Evolutionary conservation across 2,797 vertebrate genomes (phyloP).

Genomic region (Sebastes nivosus): DNA sequence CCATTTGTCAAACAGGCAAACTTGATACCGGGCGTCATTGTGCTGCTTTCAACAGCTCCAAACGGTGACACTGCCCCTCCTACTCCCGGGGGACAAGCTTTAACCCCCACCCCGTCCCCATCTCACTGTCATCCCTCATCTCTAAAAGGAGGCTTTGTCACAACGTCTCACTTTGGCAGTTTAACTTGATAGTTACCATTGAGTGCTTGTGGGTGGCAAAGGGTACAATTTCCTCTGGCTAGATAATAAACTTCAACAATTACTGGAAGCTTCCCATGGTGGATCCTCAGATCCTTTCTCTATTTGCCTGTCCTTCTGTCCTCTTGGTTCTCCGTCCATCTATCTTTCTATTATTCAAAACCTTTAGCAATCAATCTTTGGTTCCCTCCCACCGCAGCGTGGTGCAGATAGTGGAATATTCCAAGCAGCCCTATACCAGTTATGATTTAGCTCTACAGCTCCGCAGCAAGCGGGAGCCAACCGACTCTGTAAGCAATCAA

Average conservation of each 20-base stretch:
- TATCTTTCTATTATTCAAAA: constrained; percentile 66
- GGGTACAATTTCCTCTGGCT: constrained; percentile 81
- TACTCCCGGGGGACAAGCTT: constrained; percentile 77
- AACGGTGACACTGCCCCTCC: constrained; percentile 83
- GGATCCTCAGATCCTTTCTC: constrained; percentile 63
- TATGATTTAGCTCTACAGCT: constrained; percentile 30
- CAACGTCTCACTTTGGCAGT: constrained; percentile 82
- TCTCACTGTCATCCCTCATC: constrained; percentile 80
- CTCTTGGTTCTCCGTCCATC: constrained; percentile 56
- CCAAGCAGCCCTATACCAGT: constrained; percentile 33
- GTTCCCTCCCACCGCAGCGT: constrained; percentile 30
- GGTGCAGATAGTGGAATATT: constrained; percentile 65
- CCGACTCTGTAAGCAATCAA: constrained; percentile 74
- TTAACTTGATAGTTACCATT: constrained; percentile 85
- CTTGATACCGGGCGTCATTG: constrained; percentile 83
- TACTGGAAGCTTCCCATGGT: constrained; percentile 74
- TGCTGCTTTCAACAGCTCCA: constrained; percentile 84
- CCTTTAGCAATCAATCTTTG: constrained; percentile 48
- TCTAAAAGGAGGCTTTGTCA: constrained; percentile 82
- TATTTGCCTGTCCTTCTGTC: constrained; percentile 51
- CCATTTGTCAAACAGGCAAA: constrained; percentile 85
- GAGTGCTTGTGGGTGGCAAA: constrained; percentile 84
- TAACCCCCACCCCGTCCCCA: constrained; percentile 73
- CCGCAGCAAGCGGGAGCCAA: constrained; percentile 41
- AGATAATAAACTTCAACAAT: constrained; percentile 80